Base-by-base conservation (phyloP, 2,888 invertebrate genomes). In the Steinernema scapterisci region DNA sequence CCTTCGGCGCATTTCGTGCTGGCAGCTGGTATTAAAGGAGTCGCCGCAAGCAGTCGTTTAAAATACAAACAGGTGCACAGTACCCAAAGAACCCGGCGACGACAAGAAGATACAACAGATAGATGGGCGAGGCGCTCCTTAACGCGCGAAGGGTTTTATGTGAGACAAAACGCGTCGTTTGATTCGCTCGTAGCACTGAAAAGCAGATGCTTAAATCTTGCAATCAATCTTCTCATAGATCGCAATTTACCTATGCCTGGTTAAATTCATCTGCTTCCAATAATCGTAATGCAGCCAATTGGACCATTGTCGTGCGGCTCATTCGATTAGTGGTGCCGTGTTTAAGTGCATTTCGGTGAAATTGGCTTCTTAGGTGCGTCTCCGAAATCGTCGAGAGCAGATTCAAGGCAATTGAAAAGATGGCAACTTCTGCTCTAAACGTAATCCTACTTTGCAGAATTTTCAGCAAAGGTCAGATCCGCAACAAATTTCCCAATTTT, bases 51-150 rank as follows among this genome's bases (percentile, higher is more conserved):
- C 63, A 48, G 7, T 63, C 63, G 63, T 63, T 63, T 63, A 63
- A 63, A 63, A 63, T 63, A 63, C 63, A 63, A 63, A 63, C 63
- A 63, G 63, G 63, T 63, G 63, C 63, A 63, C 63, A 63, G 63
- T 63, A 63, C 31, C 63, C 63, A 27, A n/a, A n/a, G 52, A 52
- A 52, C 52, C 21, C 27, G 63, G 63, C 63, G 63, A 63, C 27
- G 63, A 63, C 63, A 27, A 27, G 54, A 54, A 25, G 63, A 48
- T 16, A 16, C n/a, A 63, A 63, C 16, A 63, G 63, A 63, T 63
- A 63, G 38, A 63, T 63, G 63, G 63, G 31, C 5, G 45, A 54
- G 27, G 25, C 25, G 38, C 63, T 63, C 63, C 25, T 63, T 2
- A 38, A 27, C 63, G 25, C 63, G 63, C 63, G 63, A 25, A 31